Evolutionary conservation across 2,888 invertebrate species (phyloP).

Genomic region (Bursaphelenchus okinawaensis): DNA sequence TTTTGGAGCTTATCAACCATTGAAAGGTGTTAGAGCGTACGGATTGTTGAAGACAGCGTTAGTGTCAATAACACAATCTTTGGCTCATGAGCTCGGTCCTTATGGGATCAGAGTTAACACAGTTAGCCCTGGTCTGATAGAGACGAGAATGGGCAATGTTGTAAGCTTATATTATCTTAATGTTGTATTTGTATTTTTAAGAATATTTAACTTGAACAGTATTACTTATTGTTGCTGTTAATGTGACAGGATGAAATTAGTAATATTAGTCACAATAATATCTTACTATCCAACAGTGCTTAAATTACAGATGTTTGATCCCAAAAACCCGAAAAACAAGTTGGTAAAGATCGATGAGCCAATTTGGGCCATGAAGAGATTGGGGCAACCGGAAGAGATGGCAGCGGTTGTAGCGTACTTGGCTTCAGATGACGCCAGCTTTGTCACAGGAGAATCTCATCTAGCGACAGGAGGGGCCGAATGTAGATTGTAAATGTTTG

Average conservation of each 20-base stretch:
- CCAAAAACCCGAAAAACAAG: background rate
- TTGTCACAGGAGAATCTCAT: conserved; percentile 80
- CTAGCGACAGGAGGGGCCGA: conserved; percentile 73
- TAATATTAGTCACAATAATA: no score
- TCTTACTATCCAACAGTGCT: no score
- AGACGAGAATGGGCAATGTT: conserved; percentile 75
- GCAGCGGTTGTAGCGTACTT: conserved; percentile 75
- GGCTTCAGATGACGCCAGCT: conserved; percentile 74
- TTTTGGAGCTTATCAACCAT: conserved; percentile 38
- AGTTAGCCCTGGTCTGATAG: conserved; percentile 85
- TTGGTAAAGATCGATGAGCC: background rate
- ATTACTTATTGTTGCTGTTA: no score
- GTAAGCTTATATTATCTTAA: conserved; percentile 2
- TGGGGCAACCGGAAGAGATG: conserved; percentile 64
- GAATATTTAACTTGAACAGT: no score
- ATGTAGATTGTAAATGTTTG: conserved; percentile 65
- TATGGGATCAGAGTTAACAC: conserved; percentile 87
- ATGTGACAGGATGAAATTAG: no score
- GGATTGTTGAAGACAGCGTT: conserved; percentile 85
- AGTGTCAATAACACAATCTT: conserved; percentile 58
- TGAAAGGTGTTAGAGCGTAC: conserved; percentile 72
- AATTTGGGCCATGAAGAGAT: conserved; percentile 23
- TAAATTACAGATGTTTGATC: background rate
- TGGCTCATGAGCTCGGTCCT: conserved; percentile 70
- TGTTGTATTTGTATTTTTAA: no score